phyloP scores from a whole-genome alignment of 2,797 vertebrate genomes.

The Cyclopterus lumpus region DNA sequence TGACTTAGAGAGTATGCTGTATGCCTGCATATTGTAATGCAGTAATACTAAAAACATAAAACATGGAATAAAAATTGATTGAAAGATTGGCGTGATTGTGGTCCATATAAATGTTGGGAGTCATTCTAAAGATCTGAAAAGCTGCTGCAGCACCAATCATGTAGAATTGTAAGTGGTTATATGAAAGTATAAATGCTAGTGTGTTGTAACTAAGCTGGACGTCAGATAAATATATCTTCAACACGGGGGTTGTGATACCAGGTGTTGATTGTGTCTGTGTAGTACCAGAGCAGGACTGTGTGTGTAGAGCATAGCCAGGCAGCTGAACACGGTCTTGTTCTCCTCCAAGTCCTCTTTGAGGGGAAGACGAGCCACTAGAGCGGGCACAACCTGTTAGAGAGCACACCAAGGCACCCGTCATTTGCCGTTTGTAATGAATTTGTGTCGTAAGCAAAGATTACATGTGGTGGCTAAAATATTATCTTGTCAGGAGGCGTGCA shows the following conservation, averaged over 20 bases:
- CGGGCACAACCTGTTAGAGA: slow-evolving; percentile 86
- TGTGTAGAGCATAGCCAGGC: slow-evolving; percentile 87
- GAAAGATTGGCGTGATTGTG: not conserved
- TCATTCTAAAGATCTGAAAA: not conserved
- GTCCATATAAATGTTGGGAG: not conserved
- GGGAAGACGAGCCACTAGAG: slow-evolving; percentile 84
- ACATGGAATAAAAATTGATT: slow-evolving; percentile 8
- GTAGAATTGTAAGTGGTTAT: not conserved
- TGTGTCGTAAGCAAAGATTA: not conserved
- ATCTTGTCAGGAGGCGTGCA: not conserved
- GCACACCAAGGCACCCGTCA: not conserved
- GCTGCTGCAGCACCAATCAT: not conserved
- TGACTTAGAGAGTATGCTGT: not conserved
- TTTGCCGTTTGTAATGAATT: not conserved
- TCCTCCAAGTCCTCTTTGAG: slow-evolving; percentile 92
- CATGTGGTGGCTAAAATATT: too few relatives aligned
- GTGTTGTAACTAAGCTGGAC: not conserved
- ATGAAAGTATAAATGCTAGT: too few relatives aligned
- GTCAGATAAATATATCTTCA: not conserved
- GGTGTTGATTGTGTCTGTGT: not conserved
- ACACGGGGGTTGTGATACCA: not conserved
- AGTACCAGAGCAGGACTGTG: slow-evolving; percentile 78
- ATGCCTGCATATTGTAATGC: not conserved
- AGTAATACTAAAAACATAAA: slow-evolving; percentile 16
- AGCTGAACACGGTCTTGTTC: slow-evolving; percentile 88